Evolutionary conservation across 2,797 vertebrate species (phyloP).

Genomic region (Cuculus canorus): DNA sequence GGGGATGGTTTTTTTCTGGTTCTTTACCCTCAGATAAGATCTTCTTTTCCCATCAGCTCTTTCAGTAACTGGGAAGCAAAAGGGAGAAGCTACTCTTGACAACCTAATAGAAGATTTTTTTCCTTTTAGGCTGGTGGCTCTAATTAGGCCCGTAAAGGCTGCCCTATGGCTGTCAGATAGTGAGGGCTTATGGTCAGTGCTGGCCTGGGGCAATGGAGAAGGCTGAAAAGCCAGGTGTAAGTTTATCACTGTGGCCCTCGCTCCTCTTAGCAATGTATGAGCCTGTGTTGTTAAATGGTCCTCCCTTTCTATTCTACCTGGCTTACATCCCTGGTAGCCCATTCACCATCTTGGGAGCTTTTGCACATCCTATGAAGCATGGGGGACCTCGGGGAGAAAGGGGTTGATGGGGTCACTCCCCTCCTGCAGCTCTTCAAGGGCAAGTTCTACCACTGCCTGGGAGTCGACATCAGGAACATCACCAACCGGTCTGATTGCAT

Average conservation of each 20-base stretch:
- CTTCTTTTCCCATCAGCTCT: neutral
- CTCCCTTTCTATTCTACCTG: neutral
- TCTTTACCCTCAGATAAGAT: slow-evolving; percentile 10
- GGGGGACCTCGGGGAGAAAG: neutral
- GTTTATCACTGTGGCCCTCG: neutral
- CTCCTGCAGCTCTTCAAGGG: slow-evolving; percentile 93
- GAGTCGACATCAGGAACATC: slow-evolving; percentile 92
- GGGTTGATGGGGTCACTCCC: slow-evolving; percentile 14
- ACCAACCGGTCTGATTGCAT: slow-evolving; percentile 96
- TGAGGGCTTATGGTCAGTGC: neutral
- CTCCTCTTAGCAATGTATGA: neutral
- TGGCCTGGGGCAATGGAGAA: neutral
- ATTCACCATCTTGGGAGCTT: neutral
- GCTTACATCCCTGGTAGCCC: neutral
- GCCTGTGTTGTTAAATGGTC: neutral
- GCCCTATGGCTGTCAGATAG: neutral
- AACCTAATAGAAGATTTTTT: neutral
- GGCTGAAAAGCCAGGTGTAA: neutral
- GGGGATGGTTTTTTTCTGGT: neutral
- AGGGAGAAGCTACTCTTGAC: neutral
- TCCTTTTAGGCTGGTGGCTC: neutral
- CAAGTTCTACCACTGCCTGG: slow-evolving; percentile 96
- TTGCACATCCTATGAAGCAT: neutral
- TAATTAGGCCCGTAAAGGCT: neutral
- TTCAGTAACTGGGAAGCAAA: neutral